Evolutionary conservation across 2,888 invertebrate species (phyloP), one percentile per base, ranked within the genome.

Genomic region (Mythimna ferrago): DNA sequence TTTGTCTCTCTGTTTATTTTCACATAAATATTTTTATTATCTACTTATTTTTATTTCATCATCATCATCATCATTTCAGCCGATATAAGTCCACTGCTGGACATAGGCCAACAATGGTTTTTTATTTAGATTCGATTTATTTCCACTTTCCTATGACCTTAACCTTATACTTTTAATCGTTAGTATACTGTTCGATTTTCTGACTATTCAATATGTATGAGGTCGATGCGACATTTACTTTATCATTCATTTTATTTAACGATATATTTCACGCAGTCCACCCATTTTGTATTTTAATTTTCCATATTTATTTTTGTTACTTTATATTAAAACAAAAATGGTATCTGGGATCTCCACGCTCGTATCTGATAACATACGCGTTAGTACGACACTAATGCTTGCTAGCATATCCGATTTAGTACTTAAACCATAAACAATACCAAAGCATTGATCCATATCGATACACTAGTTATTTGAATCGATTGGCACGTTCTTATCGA

Each of bases 401-500:
- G 54, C 10, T 38, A 38, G 26, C n/a, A 53, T 44, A 16, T 58
- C n/a, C 16, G 19, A 56, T 77, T 70, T 51, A 35, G n/a, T 16
- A 35, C 26, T 21, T 14, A 6, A 58, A 75, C 26, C 21, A 32
- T 48, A 58, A 71, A 19, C 26, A 72, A 64, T 54, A 53, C 19
- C 57, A 44, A 69, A 57, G 9, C 32, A 35, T 78, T 72, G 73
- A 68, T 80, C 64, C 41, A 51, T 68, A 67, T 73, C 53, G 61
- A 44, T 62, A 63, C 1, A 32, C 21, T 73, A 54, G 32, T 76
- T 81, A 66, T 81, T 81, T 68, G 21, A 38, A 68, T 81, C 73
- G 82, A 80, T 82, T 78, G 48, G 69, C 79, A 57, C 53, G 41
- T 82, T 57, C 66, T 78, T 78, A 78, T 71, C 80, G 75, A 62